A percentile compares a stretch with the other conserved stretches of the same genome.
These are phyloP conservation scores for Blennius ocellaris DNA, from an alignment of 2,113 vertebrate genomes.

Conservation along the genomic window DNA sequence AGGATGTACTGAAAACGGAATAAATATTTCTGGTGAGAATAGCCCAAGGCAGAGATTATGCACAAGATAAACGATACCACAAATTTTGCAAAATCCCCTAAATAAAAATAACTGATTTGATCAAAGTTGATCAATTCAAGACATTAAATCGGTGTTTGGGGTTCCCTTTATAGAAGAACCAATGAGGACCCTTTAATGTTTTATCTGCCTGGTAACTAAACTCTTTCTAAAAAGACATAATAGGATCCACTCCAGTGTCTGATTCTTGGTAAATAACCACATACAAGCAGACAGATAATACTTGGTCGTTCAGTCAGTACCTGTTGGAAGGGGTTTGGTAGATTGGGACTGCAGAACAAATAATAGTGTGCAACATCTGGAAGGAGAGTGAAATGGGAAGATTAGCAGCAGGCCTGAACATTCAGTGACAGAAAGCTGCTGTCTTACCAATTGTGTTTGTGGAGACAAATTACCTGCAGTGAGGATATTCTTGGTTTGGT, in stretches of 20 bases:
- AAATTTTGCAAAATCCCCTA: conserved; percentile 49
- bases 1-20: conserved; percentile 31
- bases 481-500: conserved; percentile 86
- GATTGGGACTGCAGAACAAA: conserved; percentile 91
- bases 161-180: conserved; percentile 41
- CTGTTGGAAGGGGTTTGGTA: conserved; percentile 95
- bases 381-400: conserved; percentile 48
- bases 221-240: neutral
- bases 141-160: conserved; percentile 60
- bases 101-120: conserved; percentile 62
- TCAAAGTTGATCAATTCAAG: conserved; percentile 67
- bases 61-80: conserved; percentile 42
- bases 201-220: conserved; percentile 17
- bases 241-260: conserved; percentile 23
- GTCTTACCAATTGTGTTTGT: conserved; percentile 7
- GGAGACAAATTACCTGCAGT: conserved; percentile 82
- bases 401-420: conserved; percentile 18
- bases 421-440: conserved; percentile 16
- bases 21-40: conserved; percentile 44
- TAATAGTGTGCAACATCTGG: conserved; percentile 93
- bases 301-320: conserved; percentile 76
- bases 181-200: conserved; percentile 44
- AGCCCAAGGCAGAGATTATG: conserved; percentile 41
- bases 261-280: conserved; percentile 8
- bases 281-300: conserved; percentile 13